Conservation (phyloP, 2,888 invertebrate genomes). For the Reticulitermes lucifugus region DNA sequence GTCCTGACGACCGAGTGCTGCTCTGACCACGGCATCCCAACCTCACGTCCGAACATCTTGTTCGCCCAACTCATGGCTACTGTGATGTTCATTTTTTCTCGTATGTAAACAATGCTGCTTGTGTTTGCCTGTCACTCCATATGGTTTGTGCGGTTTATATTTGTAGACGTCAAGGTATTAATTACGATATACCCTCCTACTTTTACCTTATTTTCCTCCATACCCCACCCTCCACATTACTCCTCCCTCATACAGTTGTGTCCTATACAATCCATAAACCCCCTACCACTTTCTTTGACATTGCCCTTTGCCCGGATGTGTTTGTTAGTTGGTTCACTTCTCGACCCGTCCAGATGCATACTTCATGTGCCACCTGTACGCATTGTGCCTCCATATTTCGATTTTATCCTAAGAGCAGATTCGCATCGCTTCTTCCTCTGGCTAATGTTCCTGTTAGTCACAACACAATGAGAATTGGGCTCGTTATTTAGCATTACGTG, state of each 20-base stretch:
- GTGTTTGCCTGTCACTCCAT: constrained; percentile 20
- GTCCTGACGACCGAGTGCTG: neutral
- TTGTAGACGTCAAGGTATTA: constrained; percentile 15
- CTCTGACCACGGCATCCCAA: too few relatives aligned
- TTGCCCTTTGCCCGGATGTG: neutral
- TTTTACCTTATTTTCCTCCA: neutral
- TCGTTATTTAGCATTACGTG: too few relatives aligned
- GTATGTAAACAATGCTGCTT: constrained; percentile 12
- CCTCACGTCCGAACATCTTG: neutral
- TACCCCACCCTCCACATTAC: constrained; percentile 15
- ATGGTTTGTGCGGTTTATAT: constrained; percentile 6
- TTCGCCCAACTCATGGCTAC: neutral
- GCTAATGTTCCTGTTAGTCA: too few relatives aligned
- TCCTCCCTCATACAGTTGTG: neutral
- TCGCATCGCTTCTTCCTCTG: neutral
- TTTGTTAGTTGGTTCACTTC: constrained; percentile 1
- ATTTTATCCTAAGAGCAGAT: neutral
- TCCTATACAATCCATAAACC: neutral
- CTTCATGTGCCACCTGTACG: neutral
- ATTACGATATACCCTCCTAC: constrained; percentile 21
- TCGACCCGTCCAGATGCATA: neutral
- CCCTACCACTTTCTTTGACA: neutral
- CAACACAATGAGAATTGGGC: too few relatives aligned
- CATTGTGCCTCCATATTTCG: neutral
- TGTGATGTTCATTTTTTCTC: neutral